These are phyloP conservation scores for Cataglyphis hispanica DNA, from an alignment of 1,140 invertebrate genomes.

Conservation along the genomic window DNA sequence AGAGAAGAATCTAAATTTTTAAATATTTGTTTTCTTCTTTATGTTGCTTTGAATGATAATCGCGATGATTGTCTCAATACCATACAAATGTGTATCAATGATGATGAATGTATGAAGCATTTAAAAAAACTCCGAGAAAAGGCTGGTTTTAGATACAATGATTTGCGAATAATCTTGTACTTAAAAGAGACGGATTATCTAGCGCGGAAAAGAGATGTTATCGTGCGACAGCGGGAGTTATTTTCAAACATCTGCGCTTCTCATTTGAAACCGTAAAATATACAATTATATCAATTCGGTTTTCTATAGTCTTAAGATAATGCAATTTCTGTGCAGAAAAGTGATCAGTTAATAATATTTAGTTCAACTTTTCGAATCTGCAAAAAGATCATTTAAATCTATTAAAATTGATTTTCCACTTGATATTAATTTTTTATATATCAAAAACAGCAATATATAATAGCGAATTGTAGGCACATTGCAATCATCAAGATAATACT, in stretches of 20 bases:
- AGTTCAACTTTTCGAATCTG: not conserved
- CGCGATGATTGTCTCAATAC: not conserved
- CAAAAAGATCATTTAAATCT: not conserved
- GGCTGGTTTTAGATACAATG: slow-evolving; percentile 49
- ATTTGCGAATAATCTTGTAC: slow-evolving; percentile 69
- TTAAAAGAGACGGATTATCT: slow-evolving; percentile 74
- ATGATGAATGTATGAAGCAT: not conserved
- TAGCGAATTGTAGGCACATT: no score
- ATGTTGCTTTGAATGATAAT: not conserved
- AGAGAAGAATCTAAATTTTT: slow-evolving; percentile 78
- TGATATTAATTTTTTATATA: not conserved
- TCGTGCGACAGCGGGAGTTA: slow-evolving; percentile 58
- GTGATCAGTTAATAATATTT: not conserved
- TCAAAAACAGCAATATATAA: not conserved
- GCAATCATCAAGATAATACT: no score
- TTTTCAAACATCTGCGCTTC: not conserved
- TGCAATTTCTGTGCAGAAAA: not conserved
- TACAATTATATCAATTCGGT: not conserved
- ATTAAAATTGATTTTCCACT: not conserved
- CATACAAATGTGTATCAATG: slow-evolving; percentile 11
- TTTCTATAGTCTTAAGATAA: slow-evolving; percentile 2
- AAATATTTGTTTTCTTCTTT: slow-evolving; percentile 69
- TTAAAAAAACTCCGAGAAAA: slow-evolving; percentile 52
- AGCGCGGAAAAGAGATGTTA: slow-evolving; percentile 67
- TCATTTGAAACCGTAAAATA: not conserved